Percentiles rank a stretch among this genome's conserved stretches.
phyloP scores from a whole-genome alignment of 2,113 vertebrate species.

The Passerina amoena region DNA sequence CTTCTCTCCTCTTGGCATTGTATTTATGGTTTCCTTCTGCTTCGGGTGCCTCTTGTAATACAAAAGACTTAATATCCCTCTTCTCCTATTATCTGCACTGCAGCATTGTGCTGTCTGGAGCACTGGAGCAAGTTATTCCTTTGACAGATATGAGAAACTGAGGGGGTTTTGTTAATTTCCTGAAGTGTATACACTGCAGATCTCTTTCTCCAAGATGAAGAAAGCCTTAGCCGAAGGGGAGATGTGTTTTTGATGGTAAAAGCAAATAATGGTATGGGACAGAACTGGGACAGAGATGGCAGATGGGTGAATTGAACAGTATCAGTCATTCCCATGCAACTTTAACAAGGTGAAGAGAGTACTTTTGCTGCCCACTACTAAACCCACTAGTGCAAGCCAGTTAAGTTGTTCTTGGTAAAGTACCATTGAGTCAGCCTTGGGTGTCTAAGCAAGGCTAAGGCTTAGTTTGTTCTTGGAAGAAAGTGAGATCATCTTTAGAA shows the following conservation, averaged over 20 bases:
- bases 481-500: background rate
- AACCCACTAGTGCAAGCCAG: background rate
- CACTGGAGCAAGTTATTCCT: background rate
- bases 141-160: background rate
- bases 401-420: background rate
- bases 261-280: background rate
- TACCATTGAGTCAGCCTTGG: background rate
- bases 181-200: background rate
- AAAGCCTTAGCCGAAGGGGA: background rate
- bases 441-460: background rate
- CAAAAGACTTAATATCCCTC: background rate
- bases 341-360: background rate
- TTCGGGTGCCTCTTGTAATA: background rate
- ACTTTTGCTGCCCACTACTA: background rate
- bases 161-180: rapidly evolving
- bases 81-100: background rate
- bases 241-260: background rate
- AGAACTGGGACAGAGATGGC: background rate
- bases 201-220: background rate
- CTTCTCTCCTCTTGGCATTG: background rate
- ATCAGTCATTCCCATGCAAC: background rate
- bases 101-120: background rate
- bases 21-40: background rate
- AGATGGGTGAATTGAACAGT: background rate
- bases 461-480: background rate